phyloP scores from a whole-genome alignment of 1,140 invertebrate species.

The Galendromus occidentalis region DNA sequence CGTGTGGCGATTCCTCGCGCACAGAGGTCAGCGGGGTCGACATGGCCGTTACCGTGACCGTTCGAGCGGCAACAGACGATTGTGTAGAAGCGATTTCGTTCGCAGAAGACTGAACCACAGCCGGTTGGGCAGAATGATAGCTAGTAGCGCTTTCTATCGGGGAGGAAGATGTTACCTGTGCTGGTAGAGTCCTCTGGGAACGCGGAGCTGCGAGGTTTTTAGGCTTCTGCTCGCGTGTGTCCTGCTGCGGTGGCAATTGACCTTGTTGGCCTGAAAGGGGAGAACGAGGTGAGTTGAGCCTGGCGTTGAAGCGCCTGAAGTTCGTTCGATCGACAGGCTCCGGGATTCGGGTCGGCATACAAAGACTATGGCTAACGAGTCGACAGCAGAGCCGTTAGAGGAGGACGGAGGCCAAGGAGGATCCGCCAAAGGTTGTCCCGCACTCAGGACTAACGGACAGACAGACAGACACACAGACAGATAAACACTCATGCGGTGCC shows the following conservation, averaged over 20 bases:
- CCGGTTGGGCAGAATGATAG: slow-evolving; percentile 4
- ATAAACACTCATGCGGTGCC: too few species aligned
- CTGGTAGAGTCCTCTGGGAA: slow-evolving; percentile 12
- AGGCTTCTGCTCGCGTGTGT: slow-evolving; percentile 11
- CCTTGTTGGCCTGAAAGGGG: neutral
- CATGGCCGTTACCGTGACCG: neutral
- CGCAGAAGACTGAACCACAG: slow-evolving; percentile 10
- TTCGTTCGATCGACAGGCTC: neutral
- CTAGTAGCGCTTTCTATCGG: slow-evolving; percentile 5
- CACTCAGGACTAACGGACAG: neutral
- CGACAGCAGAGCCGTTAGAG: neutral
- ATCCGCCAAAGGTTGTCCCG: neutral
- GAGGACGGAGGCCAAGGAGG: slow-evolving; percentile 6
- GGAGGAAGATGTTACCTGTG: slow-evolving; percentile 7
- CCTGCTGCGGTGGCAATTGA: slow-evolving; percentile 9
- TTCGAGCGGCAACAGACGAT: neutral
- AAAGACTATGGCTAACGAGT: too few species aligned
- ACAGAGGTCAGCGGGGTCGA: neutral
- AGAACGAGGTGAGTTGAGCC: neutral
- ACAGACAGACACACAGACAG: neutral
- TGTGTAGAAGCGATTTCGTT: neutral
- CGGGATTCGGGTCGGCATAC: too few species aligned
- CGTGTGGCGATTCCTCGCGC: neutral
- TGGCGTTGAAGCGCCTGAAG: neutral
- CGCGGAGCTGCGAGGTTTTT: slow-evolving; percentile 11